These are phyloP conservation scores for Lethenteron camtschaticum DNA, from an alignment of 2,113 vertebrate genomes.

Conservation along the genomic window DNA sequence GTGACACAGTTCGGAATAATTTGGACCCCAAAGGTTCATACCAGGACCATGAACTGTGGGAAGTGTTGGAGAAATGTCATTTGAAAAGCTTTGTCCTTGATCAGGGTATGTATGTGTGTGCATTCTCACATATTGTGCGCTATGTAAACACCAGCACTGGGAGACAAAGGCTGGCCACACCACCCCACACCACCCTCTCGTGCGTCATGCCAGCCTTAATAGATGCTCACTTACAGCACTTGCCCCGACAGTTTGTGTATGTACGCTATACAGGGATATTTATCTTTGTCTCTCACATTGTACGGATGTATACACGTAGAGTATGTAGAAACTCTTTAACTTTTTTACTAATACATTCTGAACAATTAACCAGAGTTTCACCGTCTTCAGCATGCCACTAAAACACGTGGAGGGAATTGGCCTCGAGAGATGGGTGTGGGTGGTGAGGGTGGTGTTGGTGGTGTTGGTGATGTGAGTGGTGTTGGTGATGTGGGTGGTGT, in stretches of 20 bases:
- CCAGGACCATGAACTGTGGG: slow-evolving; percentile 30
- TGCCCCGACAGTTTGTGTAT: not conserved
- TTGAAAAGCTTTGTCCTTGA: slow-evolving; percentile 23
- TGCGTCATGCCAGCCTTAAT: not conserved
- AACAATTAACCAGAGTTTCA: too few relatives aligned
- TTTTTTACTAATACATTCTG: too few relatives aligned
- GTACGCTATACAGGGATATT: not conserved
- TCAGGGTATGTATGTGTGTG: slow-evolving; percentile 37
- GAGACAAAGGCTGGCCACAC: not conserved
- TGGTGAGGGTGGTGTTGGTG: too few relatives aligned
- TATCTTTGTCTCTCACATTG: not conserved
- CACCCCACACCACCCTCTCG: not conserved
- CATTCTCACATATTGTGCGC: not conserved
- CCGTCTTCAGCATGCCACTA: too few relatives aligned
- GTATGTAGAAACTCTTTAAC: too few relatives aligned
- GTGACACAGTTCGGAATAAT: slow-evolving; percentile 63
- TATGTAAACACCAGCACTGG: too few relatives aligned
- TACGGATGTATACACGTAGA: too few relatives aligned
- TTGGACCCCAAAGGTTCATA: slow-evolving; percentile 42
- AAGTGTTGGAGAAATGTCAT: slow-evolving; percentile 60
- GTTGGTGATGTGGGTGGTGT: too few relatives aligned
- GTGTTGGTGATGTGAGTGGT: too few relatives aligned
- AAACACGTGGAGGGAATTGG: too few relatives aligned
- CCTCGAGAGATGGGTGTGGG: too few relatives aligned
- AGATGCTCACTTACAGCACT: not conserved